Percentiles rank a stretch among this genome's conserved stretches.
These are phyloP conservation scores for Zalophus californianus DNA, from an alignment of 2,797 vertebrate genomes.

Conservation along the genomic window DNA sequence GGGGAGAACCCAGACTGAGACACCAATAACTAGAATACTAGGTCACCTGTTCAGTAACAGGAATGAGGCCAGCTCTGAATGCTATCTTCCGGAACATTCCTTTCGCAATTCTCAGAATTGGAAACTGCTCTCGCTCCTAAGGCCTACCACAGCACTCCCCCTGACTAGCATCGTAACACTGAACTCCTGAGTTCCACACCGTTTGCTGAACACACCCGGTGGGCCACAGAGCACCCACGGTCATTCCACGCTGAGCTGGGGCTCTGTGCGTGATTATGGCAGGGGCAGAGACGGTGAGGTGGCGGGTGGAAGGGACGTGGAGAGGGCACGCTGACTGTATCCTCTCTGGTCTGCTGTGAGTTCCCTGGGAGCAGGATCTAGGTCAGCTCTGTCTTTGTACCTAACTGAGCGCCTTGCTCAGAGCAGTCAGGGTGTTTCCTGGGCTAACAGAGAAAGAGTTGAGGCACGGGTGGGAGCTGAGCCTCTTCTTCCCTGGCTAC, in stretches of 20 bases:
- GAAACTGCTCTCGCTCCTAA: background rate
- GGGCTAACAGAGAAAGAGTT: background rate
- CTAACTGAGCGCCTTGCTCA: background rate
- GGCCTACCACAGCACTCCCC: no score
- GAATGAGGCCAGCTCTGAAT: background rate
- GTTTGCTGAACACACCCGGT: background rate
- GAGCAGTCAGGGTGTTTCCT: background rate
- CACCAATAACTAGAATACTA: background rate
- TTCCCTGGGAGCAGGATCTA: background rate
- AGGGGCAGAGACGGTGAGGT: fast-evolving
- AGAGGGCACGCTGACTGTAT: background rate
- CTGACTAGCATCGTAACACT: background rate
- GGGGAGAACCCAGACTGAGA: background rate
- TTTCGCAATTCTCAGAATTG: background rate
- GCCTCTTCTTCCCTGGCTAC: background rate
- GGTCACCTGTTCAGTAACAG: background rate
- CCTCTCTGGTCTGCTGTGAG: background rate
- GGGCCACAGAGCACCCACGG: background rate
- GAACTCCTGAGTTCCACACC: background rate
- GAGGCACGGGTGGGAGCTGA: background rate
- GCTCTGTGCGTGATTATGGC: background rate
- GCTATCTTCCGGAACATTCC: background rate
- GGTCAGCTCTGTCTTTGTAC: background rate
- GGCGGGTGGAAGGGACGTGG: background rate
- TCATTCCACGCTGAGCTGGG: fast-evolving